phyloP scores from a whole-genome alignment of 2,888 invertebrate species.

The Pristionchus maxplancki region DNA sequence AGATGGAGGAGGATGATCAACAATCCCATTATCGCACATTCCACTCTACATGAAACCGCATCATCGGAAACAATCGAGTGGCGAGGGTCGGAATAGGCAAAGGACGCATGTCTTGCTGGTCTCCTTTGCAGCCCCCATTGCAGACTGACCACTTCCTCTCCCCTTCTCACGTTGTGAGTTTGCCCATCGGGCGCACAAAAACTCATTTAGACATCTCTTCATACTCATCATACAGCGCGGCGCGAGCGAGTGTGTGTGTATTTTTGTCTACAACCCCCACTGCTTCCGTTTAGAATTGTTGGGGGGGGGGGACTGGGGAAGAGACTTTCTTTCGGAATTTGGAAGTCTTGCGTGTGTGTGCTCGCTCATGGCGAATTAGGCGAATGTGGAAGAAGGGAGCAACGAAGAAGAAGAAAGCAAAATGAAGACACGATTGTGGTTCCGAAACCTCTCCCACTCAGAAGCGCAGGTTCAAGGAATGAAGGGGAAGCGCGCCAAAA shows the following conservation, averaged over 20 bases:
- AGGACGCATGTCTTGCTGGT: no score
- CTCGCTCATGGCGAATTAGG: constrained; percentile 19
- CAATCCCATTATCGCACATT: no score
- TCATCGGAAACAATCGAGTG: no score
- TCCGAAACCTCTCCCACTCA: no score
- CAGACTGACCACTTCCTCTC: not conserved
- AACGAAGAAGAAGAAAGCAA: not conserved
- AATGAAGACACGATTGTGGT: not conserved
- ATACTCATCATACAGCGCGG: not conserved
- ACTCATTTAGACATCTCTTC: not conserved
- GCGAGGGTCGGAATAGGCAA: no score
- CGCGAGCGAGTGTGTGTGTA: not conserved
- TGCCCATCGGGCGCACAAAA: not conserved
- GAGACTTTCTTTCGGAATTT: not conserved
- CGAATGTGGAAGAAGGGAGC: not conserved
- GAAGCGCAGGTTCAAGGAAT: not conserved
- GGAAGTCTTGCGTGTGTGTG: constrained; percentile 13
- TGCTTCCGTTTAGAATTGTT: not conserved
- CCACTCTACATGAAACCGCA: no score
- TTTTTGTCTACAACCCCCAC: not conserved
- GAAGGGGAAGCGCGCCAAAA: not conserved
- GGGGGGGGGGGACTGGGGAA: not conserved
- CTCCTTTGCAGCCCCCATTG: no score
- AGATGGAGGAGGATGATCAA: no score
- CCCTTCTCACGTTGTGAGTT: not conserved